Percentiles rank a stretch among this genome's conserved stretches.
phyloP scores from a whole-genome alignment of 2,888 invertebrate genomes.

The Kuschelorhynchus macadamiae region DNA sequence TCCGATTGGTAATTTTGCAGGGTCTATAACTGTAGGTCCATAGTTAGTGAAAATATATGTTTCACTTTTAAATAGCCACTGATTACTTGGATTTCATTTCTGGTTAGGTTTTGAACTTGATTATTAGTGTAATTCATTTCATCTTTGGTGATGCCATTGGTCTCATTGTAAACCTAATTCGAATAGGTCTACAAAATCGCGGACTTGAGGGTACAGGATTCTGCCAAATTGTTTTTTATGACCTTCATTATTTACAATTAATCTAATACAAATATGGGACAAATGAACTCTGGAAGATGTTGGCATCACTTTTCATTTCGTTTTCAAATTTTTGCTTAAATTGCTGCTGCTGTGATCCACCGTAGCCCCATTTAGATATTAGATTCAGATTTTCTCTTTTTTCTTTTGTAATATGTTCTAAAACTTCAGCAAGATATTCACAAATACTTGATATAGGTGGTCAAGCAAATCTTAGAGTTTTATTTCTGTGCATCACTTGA shows the following conservation, averaged over 20 bases:
- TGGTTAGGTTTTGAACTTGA: no score
- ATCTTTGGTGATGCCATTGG: no score
- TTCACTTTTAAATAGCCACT: no score
- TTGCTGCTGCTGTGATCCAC: conserved; percentile 2
- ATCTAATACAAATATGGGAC: no score
- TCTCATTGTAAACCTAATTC: no score
- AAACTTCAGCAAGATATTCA: conserved; percentile 3
- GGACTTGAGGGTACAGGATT: no score
- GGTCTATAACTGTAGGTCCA: background rate
- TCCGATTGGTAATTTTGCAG: background rate
- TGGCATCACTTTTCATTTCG: background rate
- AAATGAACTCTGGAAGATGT: background rate
- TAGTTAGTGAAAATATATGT: background rate
- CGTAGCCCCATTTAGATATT: conserved; percentile 4
- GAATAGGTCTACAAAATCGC: no score
- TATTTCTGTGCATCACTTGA: conserved; percentile 20
- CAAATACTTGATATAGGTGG: background rate
- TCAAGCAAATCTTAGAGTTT: conserved; percentile 15
- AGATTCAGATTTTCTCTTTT: background rate
- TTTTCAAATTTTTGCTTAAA: conserved; percentile 2
- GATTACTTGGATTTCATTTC: no score
- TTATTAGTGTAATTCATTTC: no score
- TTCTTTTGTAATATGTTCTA: background rate
- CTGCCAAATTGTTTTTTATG: no score
- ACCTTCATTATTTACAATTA: no score